Base-by-base conservation (phyloP, 2,113 vertebrate genomes). In the Symphodus melops region DNA sequence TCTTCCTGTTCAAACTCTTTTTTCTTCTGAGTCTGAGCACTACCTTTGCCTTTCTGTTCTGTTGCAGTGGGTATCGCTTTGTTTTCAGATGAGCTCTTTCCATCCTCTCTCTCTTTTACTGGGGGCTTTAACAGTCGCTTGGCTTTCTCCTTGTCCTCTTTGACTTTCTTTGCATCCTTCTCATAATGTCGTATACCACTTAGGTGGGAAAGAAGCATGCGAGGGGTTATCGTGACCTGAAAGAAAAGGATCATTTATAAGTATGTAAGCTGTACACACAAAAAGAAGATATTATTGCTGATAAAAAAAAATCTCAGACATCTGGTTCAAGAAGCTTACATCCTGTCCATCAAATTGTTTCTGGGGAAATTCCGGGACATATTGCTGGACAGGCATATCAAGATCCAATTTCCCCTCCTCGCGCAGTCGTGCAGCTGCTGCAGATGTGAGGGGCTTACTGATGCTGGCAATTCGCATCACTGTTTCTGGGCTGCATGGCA, bases 151-250 rank as follows among this genome's bases (percentile, higher is more conserved):
- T 68, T 93, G 79, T 96, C 94, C 79, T 98, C 96, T 66, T 93
- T 95, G 71, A 98, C 96, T 91, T 98, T 99, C 69, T 94, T 88
- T 69, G 92, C 83, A 69, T 99, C 96, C 85, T 97, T 99, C 77
- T 99, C 98, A 73, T 99, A 99, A 80, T 99, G 98, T 61, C 98
- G 95, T 80, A 99, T 99, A 17, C 98, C 98, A 88, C 98, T 99
- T 79, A 99, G 87, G 66, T 99, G 98, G 42, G 98, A 99, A 74
- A 97, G 93, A 61, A 99, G 79, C 88, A 97, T 92, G 53, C 97
- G 95, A 37, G 96, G 90, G 8, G 97, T 99, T 89, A 99, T 94
- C 19, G 92, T 92, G 36, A 99, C 97, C 98, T 99, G 83, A 80
- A 75, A 55, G 41, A 72, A 64, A 3, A 68, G 3, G 37, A 64